Percentiles rank a stretch among this genome's conserved stretches.
These are phyloP conservation scores for Anoura caudifer DNA, from an alignment of 2,113 vertebrate species.

Conservation along the genomic window DNA sequence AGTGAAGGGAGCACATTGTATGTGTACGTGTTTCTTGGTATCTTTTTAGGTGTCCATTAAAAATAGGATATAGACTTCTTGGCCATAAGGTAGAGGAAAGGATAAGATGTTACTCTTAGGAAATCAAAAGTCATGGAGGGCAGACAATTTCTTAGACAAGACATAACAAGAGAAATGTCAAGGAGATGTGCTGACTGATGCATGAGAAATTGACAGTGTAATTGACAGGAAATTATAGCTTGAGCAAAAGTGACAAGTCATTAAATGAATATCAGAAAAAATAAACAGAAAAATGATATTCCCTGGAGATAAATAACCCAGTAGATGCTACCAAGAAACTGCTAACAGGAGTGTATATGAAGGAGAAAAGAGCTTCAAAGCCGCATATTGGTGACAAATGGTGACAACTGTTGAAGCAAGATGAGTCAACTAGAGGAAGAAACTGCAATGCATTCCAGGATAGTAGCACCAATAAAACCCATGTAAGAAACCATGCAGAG, in stretches of 20 bases:
- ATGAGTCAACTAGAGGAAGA: neutral
- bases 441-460: neutral
- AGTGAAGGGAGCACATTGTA: neutral
- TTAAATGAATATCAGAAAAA: conserved; percentile 72
- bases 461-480: neutral
- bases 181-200: conserved; percentile 68
- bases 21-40: neutral
- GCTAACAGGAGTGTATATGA: neutral
- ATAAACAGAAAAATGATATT: conserved; percentile 72
- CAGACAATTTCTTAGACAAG: conserved; percentile 51
- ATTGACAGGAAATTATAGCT: conserved; percentile 76
- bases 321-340: conserved; percentile 44
- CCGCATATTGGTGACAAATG: neutral
- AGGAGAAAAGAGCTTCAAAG: conserved; percentile 25
- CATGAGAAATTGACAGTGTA: conserved; percentile 73
- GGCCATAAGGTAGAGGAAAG: conserved; percentile 1
- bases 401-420: neutral
- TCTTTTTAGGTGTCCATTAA: neutral
- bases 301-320: conserved; percentile 62
- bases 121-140: conserved; percentile 66
- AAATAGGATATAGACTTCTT: conserved; percentile 46
- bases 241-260: conserved; percentile 72
- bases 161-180: conserved; percentile 64
- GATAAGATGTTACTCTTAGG: conserved; percentile 46
- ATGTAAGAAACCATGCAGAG: neutral